These are phyloP conservation scores for Meganola albula DNA, from an alignment of 2,888 invertebrate species.

Conservation along the genomic window DNA sequence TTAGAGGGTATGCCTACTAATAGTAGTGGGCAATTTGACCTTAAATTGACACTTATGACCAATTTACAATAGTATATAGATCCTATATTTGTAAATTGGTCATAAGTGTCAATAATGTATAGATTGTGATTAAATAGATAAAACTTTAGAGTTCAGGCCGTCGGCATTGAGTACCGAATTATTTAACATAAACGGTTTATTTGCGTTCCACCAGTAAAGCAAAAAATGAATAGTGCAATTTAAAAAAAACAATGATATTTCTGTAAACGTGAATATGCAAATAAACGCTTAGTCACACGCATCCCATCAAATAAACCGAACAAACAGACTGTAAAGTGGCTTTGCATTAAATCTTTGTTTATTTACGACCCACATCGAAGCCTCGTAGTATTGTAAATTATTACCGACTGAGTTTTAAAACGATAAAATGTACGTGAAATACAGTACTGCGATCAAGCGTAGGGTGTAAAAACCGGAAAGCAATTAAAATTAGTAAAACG, in stretches of 20 bases:
- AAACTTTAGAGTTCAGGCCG: too few relatives aligned
- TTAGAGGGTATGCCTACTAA: too few relatives aligned
- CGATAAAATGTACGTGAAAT: conserved; percentile 58
- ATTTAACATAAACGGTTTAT: too few relatives aligned
- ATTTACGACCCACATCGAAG: conserved; percentile 52
- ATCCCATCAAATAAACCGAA: conserved; percentile 40
- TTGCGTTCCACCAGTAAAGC: too few relatives aligned
- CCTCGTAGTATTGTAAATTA: conserved; percentile 57
- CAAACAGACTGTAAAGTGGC: conserved; percentile 45
- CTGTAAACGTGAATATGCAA: conserved; percentile 23
- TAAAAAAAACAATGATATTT: conserved; percentile 20
- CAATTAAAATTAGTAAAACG: conserved; percentile 68
- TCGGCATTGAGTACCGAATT: too few relatives aligned
- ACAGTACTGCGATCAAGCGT: conserved; percentile 45
- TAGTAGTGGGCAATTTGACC: too few relatives aligned
- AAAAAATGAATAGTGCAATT: too few relatives aligned
- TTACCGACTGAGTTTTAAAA: conserved; percentile 47
- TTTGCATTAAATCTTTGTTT: conserved; percentile 55
- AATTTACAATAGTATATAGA: too few relatives aligned
- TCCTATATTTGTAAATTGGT: too few relatives aligned
- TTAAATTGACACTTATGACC: too few relatives aligned
- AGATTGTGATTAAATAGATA: too few relatives aligned
- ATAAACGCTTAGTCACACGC: conserved; percentile 34
- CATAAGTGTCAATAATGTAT: too few relatives aligned
- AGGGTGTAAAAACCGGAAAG: conserved; percentile 53